These are phyloP conservation scores for Pammene fasciana DNA, from an alignment of 2,888 invertebrate genomes.

Conservation along the genomic window DNA sequence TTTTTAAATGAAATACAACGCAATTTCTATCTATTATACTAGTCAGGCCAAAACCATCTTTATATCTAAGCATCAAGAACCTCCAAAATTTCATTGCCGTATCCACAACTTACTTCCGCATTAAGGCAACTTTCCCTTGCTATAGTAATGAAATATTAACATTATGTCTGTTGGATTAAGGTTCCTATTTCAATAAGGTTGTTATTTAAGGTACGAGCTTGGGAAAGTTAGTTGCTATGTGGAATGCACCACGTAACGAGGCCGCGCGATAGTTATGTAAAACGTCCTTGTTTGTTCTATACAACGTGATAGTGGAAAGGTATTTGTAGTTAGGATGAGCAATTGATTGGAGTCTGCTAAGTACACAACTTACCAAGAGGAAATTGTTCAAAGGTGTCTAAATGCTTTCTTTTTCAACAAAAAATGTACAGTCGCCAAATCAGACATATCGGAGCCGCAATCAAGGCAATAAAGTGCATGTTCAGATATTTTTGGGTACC, in stretches of 20 bases:
- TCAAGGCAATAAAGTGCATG: too few relatives aligned
- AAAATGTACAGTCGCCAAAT: too few relatives aligned
- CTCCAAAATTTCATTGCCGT: neutral
- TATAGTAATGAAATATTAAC: neutral
- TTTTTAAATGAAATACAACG: conserved; percentile 27
- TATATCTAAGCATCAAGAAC: neutral
- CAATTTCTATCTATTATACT: neutral
- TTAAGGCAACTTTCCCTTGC: neutral
- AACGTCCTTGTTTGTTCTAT: conserved; percentile 22
- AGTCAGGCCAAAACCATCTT: conserved; percentile 1
- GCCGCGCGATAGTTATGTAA: conserved; percentile 35
- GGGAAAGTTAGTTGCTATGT: neutral
- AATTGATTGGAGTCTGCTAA: too few relatives aligned
- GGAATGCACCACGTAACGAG: conserved; percentile 24
- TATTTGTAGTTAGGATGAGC: neutral
- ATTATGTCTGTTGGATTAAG: neutral
- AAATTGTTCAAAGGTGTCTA: too few relatives aligned
- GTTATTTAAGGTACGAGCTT: neutral
- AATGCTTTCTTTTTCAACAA: too few relatives aligned
- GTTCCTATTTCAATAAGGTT: conserved; percentile 1
- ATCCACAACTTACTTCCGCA: neutral
- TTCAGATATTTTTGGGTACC: too few relatives aligned
- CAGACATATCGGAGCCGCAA: too few relatives aligned
- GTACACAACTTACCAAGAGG: too few relatives aligned
- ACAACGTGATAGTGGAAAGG: neutral